Evolutionary conservation across 2,797 vertebrate genomes (phyloP).

Genomic region (Stomatorhinus walkeri): DNA sequence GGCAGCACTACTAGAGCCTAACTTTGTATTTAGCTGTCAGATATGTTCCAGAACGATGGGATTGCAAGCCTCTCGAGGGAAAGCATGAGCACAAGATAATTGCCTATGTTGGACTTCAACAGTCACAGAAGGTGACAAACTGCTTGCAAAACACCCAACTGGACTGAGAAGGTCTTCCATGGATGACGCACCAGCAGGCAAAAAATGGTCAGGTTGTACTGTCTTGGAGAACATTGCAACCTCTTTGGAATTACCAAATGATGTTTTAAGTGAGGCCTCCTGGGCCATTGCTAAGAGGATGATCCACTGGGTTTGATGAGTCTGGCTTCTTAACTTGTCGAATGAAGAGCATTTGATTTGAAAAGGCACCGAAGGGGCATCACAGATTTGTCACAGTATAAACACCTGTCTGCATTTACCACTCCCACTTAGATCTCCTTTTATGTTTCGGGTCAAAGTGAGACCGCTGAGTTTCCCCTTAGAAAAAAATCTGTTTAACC

Average conservation of each 20-base stretch:
- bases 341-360: neutral
- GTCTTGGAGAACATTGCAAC: slow-evolving; percentile 58
- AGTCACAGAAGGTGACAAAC: slow-evolving; percentile 30
- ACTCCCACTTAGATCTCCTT: neutral
- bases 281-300: slow-evolving; percentile 40
- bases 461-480: neutral
- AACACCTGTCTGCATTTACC: neutral
- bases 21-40: slow-evolving; percentile 62
- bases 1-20: slow-evolving; percentile 46
- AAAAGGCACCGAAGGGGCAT: neutral
- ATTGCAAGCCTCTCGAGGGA: slow-evolving; percentile 22
- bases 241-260: slow-evolving; percentile 48
- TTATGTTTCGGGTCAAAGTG: neutral
- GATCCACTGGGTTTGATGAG: slow-evolving; percentile 39
- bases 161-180: slow-evolving; percentile 59
- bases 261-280: slow-evolving; percentile 25
- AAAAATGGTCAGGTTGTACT: slow-evolving; percentile 44
- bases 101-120: slow-evolving; percentile 25
- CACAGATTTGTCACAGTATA: neutral
- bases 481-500: neutral
- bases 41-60: slow-evolving; percentile 53
- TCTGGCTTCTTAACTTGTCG: neutral
- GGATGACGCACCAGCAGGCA: slow-evolving; percentile 36
- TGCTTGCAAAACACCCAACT: slow-evolving; percentile 40
- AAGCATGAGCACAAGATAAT: neutral